A percentile compares a stretch with the other conserved stretches of the same genome.
These are phyloP conservation scores for Scaptomyza polygonia DNA, from an alignment of 2,888 invertebrate genomes.

Conservation along the genomic window DNA sequence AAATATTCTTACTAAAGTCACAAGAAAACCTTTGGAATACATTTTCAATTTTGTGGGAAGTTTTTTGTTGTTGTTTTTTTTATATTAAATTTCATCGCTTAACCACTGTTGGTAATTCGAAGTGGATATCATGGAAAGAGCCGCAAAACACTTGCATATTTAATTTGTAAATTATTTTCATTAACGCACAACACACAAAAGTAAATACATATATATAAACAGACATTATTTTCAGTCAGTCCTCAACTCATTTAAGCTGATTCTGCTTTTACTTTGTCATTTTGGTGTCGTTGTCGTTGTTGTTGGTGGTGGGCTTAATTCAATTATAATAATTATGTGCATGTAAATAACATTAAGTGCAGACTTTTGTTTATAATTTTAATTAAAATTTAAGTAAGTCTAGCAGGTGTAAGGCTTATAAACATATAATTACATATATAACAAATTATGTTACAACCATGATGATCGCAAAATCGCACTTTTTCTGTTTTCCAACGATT, in stretches of 20 bases:
- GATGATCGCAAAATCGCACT: too few species aligned
- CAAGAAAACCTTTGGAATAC: too few species aligned
- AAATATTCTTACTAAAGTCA: background rate
- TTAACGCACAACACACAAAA: background rate
- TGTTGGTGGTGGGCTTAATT: background rate
- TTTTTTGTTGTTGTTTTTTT: background rate
- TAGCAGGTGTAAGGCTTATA: too few species aligned
- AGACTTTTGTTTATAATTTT: background rate
- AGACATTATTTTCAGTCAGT: conserved; percentile 2
- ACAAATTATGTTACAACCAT: too few species aligned
- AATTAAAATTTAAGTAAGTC: too few species aligned
- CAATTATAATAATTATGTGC: conserved; percentile 2
- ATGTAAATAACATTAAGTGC: background rate
- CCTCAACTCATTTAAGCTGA: background rate
- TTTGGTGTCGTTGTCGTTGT: background rate
- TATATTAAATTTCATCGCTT: background rate
- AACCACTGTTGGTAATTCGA: conserved; percentile 8
- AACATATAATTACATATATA: too few species aligned
- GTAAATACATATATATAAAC: background rate
- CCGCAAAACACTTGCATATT: conserved; percentile 6
- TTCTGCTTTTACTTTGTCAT: background rate
- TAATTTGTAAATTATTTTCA: conserved; percentile 11
- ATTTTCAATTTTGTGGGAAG: background rate
- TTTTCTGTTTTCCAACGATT: too few species aligned
- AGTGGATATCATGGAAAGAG: conserved; percentile 5